Base-by-base conservation (phyloP, 2,113 vertebrate species). In the Oceanites oceanicus region DNA sequence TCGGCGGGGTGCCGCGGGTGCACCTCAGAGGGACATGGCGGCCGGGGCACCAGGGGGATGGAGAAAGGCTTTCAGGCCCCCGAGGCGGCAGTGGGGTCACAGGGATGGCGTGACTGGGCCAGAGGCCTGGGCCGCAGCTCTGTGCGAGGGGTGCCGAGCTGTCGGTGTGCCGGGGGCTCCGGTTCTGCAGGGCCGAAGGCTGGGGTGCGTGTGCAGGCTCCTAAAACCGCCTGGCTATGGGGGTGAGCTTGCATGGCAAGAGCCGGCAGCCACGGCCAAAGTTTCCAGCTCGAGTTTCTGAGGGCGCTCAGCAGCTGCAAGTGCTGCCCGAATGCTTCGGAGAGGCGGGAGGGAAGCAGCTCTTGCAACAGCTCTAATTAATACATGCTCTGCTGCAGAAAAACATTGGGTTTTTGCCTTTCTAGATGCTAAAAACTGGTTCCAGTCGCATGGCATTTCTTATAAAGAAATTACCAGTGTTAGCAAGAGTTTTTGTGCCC, bases 221-320 rank as follows among this genome's bases (percentile, higher is more conserved):
- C 11, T 9, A 4, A 73, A 53, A 27, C 12, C 1, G 2, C 26
- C 19, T 0, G 1, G 30, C 61, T 5, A 0, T 3, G 38, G 10
- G 6, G 1, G 32, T 1, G 7, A 52, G 22, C 11, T 38, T 1
- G 0, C 34, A 8, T 2, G 1, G 36, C 45, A 9, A 40, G 22
- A 53, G 20, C 8, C 2, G 10, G 30, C 20, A 30, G 6, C 10
- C 14, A 10, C 1, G 9, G 30, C 17, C 15, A 2, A 30, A 11
- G 14, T 6, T 10, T 18, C 17, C 11, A 1, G 7, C 36, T 44
- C 4, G 0, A n/a, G 8, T 19, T 52, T 62, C 59, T 56, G n/a
- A 38, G 6, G 19, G 32, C 0, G 7, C 2, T 4, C 42, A 10
- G 30, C 78, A 56, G 79, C 72, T 83, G 49, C n/a, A 2, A 13